These are phyloP conservation scores for Isotomurus palustris DNA, from an alignment of 2,888 invertebrate genomes.

Conservation along the genomic window DNA sequence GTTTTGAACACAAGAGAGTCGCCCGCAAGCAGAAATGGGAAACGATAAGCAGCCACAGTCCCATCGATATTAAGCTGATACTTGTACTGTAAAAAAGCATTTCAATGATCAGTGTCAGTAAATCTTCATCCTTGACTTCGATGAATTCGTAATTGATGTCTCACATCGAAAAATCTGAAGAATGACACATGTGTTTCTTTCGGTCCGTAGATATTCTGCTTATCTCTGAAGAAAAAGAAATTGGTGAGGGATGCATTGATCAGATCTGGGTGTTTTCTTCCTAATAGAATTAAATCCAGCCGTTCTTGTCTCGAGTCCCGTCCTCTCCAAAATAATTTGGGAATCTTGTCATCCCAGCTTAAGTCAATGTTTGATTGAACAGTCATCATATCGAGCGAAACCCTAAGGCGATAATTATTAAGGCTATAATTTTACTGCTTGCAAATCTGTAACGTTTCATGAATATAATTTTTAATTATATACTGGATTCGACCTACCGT, in stretches of 20 bases:
- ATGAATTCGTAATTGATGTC: too few species aligned
- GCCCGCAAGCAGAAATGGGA: slow-evolving; percentile 85
- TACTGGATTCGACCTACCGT: slow-evolving; percentile 57
- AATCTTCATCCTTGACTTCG: neutral
- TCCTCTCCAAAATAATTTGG: slow-evolving; percentile 84
- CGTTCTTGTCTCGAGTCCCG: slow-evolving; percentile 83
- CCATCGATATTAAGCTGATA: slow-evolving; percentile 93
- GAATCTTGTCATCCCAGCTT: slow-evolving; percentile 68
- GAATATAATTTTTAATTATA: neutral
- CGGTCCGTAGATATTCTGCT: slow-evolving; percentile 79
- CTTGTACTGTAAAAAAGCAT: slow-evolving; percentile 80
- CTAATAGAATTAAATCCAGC: slow-evolving; percentile 73
- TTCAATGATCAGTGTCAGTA: too few species aligned
- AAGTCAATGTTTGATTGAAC: slow-evolving; percentile 72
- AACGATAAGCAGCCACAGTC: slow-evolving; percentile 90
- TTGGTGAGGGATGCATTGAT: slow-evolving; percentile 90
- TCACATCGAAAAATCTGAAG: slow-evolving; percentile 89
- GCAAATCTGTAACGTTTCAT: too few species aligned
- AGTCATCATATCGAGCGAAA: slow-evolving; percentile 82
- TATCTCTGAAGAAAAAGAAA: slow-evolving; percentile 89
- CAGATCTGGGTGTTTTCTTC: slow-evolving; percentile 67
- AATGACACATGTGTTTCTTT: slow-evolving; percentile 79
- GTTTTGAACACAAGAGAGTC: slow-evolving; percentile 86
- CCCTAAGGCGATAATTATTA: too few species aligned
- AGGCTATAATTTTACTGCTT: too few species aligned